phyloP scores from a whole-genome alignment of 2,797 vertebrate species.

The Chelidonichthys spinosus region DNA sequence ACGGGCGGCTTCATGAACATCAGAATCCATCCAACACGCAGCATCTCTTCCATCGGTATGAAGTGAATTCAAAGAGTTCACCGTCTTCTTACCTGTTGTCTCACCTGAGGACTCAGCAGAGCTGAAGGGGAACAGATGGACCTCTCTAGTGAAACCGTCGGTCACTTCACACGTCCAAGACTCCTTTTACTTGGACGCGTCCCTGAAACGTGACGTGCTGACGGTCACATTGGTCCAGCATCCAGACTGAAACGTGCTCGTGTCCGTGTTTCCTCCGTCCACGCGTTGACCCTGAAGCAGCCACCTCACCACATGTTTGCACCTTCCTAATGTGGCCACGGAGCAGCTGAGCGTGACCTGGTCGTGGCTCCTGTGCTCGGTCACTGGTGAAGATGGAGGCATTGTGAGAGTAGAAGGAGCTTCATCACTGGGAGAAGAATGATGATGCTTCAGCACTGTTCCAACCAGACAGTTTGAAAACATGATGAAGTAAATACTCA shows the following conservation, averaged over 20 bases:
- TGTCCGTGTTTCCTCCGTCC: too few relatives aligned
- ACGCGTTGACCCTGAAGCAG: neutral
- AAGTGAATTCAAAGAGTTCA: too few relatives aligned
- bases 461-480: too few relatives aligned
- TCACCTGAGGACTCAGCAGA: neutral
- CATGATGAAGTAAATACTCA: slow-evolving; percentile 18
- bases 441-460: too few relatives aligned
- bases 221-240: neutral
- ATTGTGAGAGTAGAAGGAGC: neutral
- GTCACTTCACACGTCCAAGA: neutral
- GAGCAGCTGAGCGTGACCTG: too few relatives aligned
- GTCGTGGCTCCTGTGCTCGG: too few relatives aligned
- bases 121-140: neutral
- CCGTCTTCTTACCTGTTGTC: neutral
- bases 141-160: rapidly evolving
- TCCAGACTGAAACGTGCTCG: rapidly evolving
- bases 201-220: neutral
- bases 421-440: too few relatives aligned
- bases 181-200: neutral
- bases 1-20: too few relatives aligned
- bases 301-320: neutral
- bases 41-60: too few relatives aligned
- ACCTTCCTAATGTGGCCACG: rapidly evolving
- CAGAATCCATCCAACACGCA: too few relatives aligned
- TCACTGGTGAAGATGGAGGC: too few relatives aligned